A percentile compares a stretch with the other conserved stretches of the same genome.
phyloP scores from a whole-genome alignment of 2,113 vertebrate species.

The Megaleporinus macrocephalus region DNA sequence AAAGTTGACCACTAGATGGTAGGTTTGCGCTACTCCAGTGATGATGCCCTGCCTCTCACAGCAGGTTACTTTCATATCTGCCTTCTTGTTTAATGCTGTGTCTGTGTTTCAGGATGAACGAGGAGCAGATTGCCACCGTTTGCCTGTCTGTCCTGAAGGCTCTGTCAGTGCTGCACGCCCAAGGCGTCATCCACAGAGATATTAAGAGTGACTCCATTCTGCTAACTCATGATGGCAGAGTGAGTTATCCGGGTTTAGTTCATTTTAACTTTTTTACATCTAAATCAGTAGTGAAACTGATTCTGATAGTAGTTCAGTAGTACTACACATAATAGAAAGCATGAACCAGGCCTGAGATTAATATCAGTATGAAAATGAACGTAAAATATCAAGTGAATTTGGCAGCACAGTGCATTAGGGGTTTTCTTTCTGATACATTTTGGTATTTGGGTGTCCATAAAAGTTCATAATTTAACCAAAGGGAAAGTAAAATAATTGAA shows the following conservation, averaged over 20 bases:
- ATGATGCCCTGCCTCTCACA: neutral
- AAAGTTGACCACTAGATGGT: constrained; percentile 65
- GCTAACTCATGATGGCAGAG: constrained; percentile 91
- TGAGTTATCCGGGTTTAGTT: constrained; percentile 57
- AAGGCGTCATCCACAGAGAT: constrained; percentile 95
- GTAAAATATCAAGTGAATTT: too few relatives aligned
- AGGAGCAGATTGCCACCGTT: constrained; percentile 94
- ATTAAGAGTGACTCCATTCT: constrained; percentile 98
- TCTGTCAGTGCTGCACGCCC: constrained; percentile 88
- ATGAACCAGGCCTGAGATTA: neutral
- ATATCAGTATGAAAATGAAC: too few relatives aligned
- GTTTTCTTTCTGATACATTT: too few relatives aligned
- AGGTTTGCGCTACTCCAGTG: constrained; percentile 16
- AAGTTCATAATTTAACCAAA: too few relatives aligned
- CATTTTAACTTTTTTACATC: neutral
- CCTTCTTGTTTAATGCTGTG: neutral
- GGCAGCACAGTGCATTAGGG: too few relatives aligned
- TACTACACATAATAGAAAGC: too few relatives aligned
- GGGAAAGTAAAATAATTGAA: too few relatives aligned
- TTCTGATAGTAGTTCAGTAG: too few relatives aligned
- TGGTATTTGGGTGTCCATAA: too few relatives aligned
- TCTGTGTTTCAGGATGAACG: constrained; percentile 85
- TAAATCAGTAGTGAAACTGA: neutral
- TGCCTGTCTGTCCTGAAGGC: constrained; percentile 92
- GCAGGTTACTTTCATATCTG: neutral